Percentiles rank a stretch among this genome's conserved stretches.
phyloP scores from a whole-genome alignment of 2,113 vertebrate species.

The Neopipo cinnamomea region DNA sequence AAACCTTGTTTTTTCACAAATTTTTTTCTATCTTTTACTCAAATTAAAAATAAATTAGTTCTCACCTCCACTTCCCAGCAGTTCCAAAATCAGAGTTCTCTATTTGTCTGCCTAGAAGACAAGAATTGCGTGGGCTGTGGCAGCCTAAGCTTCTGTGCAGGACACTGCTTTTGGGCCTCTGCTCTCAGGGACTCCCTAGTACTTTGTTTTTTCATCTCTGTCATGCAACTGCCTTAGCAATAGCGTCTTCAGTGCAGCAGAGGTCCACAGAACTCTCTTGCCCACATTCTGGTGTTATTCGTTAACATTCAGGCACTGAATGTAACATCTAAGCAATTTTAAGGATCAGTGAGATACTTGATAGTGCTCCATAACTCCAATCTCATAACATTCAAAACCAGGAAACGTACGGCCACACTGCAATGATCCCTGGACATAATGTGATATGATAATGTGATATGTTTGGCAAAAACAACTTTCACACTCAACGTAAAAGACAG shows the following conservation, averaged over 20 bases:
- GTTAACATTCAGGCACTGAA: background rate
- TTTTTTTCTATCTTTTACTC: background rate
- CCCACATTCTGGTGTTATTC: background rate
- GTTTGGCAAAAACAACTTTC: background rate
- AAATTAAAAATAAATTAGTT: background rate
- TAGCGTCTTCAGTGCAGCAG: background rate
- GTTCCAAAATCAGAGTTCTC: background rate
- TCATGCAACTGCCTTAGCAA: background rate
- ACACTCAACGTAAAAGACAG: background rate
- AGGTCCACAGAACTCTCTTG: background rate
- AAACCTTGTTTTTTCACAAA: background rate
- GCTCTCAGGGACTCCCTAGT: background rate
- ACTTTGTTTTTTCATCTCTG: background rate
- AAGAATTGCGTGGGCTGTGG: background rate
- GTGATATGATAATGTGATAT: background rate
- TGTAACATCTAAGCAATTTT: background rate
- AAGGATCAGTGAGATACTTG: background rate
- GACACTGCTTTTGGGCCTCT: background rate
- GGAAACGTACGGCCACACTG: background rate
- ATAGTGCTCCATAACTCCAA: background rate
- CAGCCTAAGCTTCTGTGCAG: background rate
- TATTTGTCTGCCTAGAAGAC: background rate
- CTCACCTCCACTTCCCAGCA: background rate
- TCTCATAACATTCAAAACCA: background rate
- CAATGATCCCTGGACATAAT: background rate